phyloP scores from a whole-genome alignment of 2,888 invertebrate species.

The Rhamnusium bicolor region DNA sequence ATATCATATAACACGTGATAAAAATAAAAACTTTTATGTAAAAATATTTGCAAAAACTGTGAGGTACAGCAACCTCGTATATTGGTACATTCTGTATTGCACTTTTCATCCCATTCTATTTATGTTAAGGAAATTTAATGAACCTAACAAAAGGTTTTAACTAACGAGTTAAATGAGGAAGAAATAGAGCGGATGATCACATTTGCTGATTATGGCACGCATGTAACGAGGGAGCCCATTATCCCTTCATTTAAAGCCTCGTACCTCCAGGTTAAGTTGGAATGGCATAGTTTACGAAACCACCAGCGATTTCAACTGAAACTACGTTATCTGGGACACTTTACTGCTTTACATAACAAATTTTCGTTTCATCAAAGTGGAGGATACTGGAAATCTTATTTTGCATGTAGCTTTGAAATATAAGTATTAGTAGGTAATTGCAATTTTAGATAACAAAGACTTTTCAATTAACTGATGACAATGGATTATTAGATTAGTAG shows the following conservation, averaged over 20 bases:
- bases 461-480: too few species aligned
- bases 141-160: slow-evolving; percentile 45
- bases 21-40: too few species aligned
- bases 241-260: slow-evolving; percentile 22
- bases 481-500: too few species aligned
- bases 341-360: slow-evolving; percentile 27
- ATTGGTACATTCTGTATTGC: not conserved
- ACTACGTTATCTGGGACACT: slow-evolving; percentile 29
- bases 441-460: too few species aligned
- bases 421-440: too few species aligned
- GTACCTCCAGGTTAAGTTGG: slow-evolving; percentile 19
- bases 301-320: slow-evolving; percentile 35
- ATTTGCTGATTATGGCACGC: slow-evolving; percentile 46
- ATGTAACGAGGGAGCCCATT: slow-evolving; percentile 44
- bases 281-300: slow-evolving; percentile 31
- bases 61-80: not conserved
- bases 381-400: not conserved
- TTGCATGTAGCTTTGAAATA: too few species aligned
- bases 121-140: slow-evolving; percentile 48
- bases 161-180: slow-evolving; percentile 49
- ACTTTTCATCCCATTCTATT: slow-evolving; percentile 1
- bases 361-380: not conserved
- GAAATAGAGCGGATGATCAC: slow-evolving; percentile 49
- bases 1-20: too few species aligned
- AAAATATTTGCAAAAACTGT: too few species aligned